Evolutionary conservation across 2,888 invertebrate species (phyloP).

Genomic region (Ornithoptera priamus): DNA sequence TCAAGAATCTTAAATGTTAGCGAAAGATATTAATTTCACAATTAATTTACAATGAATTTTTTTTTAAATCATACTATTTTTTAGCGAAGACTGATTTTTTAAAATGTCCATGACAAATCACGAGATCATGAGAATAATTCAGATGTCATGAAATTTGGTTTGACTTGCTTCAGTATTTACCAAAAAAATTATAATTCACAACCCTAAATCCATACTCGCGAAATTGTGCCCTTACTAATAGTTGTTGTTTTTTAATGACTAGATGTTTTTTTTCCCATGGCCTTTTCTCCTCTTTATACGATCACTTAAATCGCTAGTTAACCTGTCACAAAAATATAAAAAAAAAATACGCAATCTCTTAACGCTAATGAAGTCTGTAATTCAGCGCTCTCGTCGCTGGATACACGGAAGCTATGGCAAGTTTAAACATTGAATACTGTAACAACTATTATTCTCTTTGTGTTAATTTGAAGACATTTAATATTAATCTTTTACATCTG

Average conservation of each 20-base stretch:
- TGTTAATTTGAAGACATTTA: constrained; percentile 57
- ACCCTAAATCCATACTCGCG: constrained; percentile 68
- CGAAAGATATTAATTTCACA: constrained; percentile 1
- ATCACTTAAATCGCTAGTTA: constrained; percentile 14
- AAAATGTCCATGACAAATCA: constrained; percentile 35
- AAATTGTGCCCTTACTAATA: constrained; percentile 56
- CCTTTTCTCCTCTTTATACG: constrained; percentile 40
- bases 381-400: constrained; percentile 45
- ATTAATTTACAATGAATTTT: constrained; percentile 34
- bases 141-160: constrained; percentile 67
- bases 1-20: constrained; percentile 34
- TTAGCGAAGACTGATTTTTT: not conserved
- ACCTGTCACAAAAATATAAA: constrained; percentile 16
- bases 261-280: constrained; percentile 62
- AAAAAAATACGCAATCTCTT: constrained; percentile 42
- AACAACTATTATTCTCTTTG: constrained; percentile 45
- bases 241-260: constrained; percentile 44
- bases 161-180: constrained; percentile 47
- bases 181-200: constrained; percentile 73
- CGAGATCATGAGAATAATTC: constrained; percentile 71
- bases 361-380: constrained; percentile 35
- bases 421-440: constrained; percentile 41
- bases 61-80: constrained; percentile 46
- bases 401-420: constrained; percentile 49
- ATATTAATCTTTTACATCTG: constrained; percentile 40